Base-by-base conservation (phyloP, 1,140 invertebrate genomes). In the Drosophila parabipectinata region DNA sequence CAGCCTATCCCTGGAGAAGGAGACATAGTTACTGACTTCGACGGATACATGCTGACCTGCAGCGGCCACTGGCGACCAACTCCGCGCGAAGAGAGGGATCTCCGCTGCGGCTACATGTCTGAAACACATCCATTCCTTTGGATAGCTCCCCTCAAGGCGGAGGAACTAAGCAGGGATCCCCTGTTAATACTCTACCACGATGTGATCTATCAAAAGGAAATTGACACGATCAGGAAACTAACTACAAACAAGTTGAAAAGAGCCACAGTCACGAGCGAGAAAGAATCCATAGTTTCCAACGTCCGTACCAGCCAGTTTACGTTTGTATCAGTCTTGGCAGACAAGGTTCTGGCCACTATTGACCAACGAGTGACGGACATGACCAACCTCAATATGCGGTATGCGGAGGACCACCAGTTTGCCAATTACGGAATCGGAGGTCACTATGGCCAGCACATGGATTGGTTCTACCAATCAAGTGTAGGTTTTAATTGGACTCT, bases 231-330 rank as follows among this genome's bases (percentile, higher is more conserved):
- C 48, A 97, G 98, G 91, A 92, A 93, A 79, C 91, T 98, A 79
- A 96, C 97, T 1, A 94, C 94, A 63, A 97, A 98, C 3, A 94
- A 94, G 89, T 96, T 98, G 92, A 92, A 90, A 79, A 60, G 91
- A 0, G 85, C 90, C 3, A 98, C 96, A 1, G 98, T 99, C 0
- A 45, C 53, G 3, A 97, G 5, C 96, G 96, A 10, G 95, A 91
- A 93, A 98, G 57, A 97, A 96, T 92, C 95, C 95, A 10, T 97
- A 0, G 90, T 84, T 3, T 90, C 98, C 2, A 94, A 95, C 79
- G 98, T 98, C 91, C 95, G 99, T 72, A 99, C 99, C 81, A 99
- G 98, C 91, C 99, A 99, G 93, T 98, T 97, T 72, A 95, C 97
- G 1, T 99, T 98, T 97, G 92, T 99, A 7, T 96, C 96, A 72